phyloP scores from a whole-genome alignment of 1,140 invertebrate genomes.

The Bombus ignitus region DNA sequence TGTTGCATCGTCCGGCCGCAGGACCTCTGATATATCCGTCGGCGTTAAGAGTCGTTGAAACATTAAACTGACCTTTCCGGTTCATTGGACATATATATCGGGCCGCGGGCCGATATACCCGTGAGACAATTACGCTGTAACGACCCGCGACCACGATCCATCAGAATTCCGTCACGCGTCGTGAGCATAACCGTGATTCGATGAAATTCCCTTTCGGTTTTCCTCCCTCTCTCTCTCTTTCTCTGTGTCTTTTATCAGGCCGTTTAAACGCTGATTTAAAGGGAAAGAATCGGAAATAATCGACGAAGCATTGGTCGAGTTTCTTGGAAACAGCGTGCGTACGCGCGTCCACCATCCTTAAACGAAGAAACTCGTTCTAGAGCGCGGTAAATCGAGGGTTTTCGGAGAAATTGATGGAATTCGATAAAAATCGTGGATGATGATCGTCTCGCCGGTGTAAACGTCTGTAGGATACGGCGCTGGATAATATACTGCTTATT shows the following conservation, averaged over 20 bases:
- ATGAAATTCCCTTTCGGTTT: constrained; percentile 57
- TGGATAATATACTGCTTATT: constrained; percentile 35
- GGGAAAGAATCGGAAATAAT: constrained; percentile 8
- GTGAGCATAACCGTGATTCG: constrained; percentile 62
- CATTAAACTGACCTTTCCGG: constrained; percentile 68
- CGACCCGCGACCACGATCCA: constrained; percentile 67
- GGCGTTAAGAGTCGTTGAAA: constrained; percentile 57
- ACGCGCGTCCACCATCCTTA: too few relatives aligned
- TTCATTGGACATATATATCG: constrained; percentile 55
- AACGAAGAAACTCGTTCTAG: not conserved
- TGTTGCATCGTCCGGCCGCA: constrained; percentile 45
- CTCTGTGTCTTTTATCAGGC: not conserved
- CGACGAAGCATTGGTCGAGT: not conserved
- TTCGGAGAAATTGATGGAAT: not conserved
- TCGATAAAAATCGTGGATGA: constrained; percentile 24
- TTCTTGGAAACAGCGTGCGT: not conserved
- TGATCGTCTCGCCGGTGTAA: not conserved
- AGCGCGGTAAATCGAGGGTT: not conserved
- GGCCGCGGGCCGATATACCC: constrained; percentile 47
- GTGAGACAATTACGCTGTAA: constrained; percentile 70
- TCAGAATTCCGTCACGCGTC: constrained; percentile 73
- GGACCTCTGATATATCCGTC: constrained; percentile 44
- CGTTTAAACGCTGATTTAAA: constrained; percentile 18
- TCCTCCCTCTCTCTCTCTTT: not conserved
- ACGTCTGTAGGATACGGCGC: not conserved